phyloP scores from a whole-genome alignment of 1,140 invertebrate species.

The Leptestheria dahalacensis region DNA sequence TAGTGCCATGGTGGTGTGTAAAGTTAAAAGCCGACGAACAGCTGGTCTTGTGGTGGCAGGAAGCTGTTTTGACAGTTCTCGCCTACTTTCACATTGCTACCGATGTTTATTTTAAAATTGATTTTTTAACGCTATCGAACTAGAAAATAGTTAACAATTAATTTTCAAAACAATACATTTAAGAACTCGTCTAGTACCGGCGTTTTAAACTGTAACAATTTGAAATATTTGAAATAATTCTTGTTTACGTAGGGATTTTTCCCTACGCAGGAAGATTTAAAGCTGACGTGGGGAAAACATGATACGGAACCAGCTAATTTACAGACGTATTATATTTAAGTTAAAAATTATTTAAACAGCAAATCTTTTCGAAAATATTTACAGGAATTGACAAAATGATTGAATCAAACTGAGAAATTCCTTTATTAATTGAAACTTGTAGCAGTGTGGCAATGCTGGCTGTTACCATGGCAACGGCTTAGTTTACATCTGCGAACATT shows the following conservation, averaged over 20 bases:
- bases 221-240: not conserved
- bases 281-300: not conserved
- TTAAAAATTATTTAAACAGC: too few relatives aligned
- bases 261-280: not conserved
- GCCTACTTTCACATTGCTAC: too few relatives aligned
- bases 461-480: not conserved
- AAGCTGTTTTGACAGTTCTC: too few relatives aligned
- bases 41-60: too few relatives aligned
- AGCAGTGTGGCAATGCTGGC: not conserved
- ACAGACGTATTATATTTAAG: too few relatives aligned
- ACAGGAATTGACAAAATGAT: too few relatives aligned
- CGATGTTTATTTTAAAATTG: too few relatives aligned
- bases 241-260: not conserved
- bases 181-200: too few relatives aligned
- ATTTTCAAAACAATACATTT: not conserved
- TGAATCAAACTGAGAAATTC: too few relatives aligned
- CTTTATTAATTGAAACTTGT: not conserved
- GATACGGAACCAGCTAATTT: too few relatives aligned
- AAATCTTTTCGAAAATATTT: not conserved
- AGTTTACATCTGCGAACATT: not conserved
- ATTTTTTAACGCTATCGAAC: not conserved
- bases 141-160: not conserved
- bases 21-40: too few relatives aligned
- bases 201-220: not conserved
- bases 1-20: conserved; percentile 7